Evolutionary conservation across 1,140 invertebrate species (phyloP), one percentile per base, ranked within the genome.

Genomic region (Schmidtea mediterranea): DNA sequence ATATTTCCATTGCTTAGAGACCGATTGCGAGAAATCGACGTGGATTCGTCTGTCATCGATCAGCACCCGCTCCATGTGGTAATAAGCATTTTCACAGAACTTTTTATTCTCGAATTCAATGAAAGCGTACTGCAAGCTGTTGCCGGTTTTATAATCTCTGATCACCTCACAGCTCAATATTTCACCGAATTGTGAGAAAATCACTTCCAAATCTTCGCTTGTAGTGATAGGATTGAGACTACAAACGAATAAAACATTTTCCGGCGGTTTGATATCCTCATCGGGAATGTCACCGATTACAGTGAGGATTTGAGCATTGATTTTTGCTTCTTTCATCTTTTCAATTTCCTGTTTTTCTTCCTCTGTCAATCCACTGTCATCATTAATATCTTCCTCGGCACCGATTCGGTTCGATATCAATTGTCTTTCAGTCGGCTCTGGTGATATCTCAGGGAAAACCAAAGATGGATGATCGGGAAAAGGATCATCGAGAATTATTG

Each of bases 51-150:
- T 67, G 61, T 98, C 92, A 68, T 98, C 92, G 56, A 98, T 97
- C 0, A 97, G 67, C 0, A 97, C 89, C 70, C 98, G 98, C 59
- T 95, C 89, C 92, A 99, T 98, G 71, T 98, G 98, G 56, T 97
- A 90, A 68, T 86, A 98, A 2, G 92, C 92, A 55, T 82, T 78
- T 70, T 98, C 92, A 15, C 24, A 32, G 12, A 13, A 36, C 51
- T 49, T 48, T 56, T 78, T 75, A 52, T 89, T 77, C 52, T 80
- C 80, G 72, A 97, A 99, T 65, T 98, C 92, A 55, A 99, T 82
- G 62, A 99, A 99, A 2, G 87, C 92, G 67, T 99, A 99, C 59
- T 98, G 90, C 45, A 98, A 68, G 0, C 89, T 97, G 60, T 94
- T 84, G 8, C 78, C 78, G 1, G 80, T 79, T 59, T 82, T 80